Evolutionary conservation across 2,888 invertebrate genomes (phyloP).

Genomic region (Metallyticus violacea): DNA sequence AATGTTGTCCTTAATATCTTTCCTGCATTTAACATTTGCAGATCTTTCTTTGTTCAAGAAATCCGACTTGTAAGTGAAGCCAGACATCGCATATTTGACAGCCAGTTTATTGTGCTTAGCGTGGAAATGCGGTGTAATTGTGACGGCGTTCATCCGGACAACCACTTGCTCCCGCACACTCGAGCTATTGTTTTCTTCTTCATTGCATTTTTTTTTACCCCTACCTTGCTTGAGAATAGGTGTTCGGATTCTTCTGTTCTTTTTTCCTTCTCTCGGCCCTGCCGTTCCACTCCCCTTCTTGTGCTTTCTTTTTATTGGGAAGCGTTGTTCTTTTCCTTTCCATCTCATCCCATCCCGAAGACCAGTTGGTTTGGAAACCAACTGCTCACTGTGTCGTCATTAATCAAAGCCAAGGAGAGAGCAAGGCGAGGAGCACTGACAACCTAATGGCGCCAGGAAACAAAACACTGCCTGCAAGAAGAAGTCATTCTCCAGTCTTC

Average conservation of each 20-base stretch:
- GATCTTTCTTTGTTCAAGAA: no score
- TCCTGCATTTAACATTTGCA: no score
- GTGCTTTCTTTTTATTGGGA: not conserved
- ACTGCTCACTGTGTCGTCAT: constrained; percentile 21
- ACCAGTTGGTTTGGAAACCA: constrained; percentile 20
- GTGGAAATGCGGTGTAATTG: no score
- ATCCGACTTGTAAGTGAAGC: no score
- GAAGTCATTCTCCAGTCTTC: not conserved
- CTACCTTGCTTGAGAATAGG: not conserved
- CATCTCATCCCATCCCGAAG: not conserved
- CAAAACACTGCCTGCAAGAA: constrained; percentile 13
- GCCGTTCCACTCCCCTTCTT: not conserved
- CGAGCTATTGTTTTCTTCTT: not conserved
- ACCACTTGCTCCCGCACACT: not conserved
- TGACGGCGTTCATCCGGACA: not conserved
- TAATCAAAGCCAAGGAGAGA: constrained; percentile 16
- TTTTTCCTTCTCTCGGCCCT: not conserved
- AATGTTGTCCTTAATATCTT: no score
- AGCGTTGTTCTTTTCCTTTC: not conserved
- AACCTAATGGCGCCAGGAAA: constrained; percentile 24
- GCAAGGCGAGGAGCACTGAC: constrained; percentile 18
- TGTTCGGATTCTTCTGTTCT: not conserved
- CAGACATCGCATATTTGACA: no score
- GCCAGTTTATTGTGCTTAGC: not conserved
- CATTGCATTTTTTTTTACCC: no score